Evolutionary conservation across 2,797 vertebrate species (phyloP).

Genomic region (Sciaenops ocellatus): DNA sequence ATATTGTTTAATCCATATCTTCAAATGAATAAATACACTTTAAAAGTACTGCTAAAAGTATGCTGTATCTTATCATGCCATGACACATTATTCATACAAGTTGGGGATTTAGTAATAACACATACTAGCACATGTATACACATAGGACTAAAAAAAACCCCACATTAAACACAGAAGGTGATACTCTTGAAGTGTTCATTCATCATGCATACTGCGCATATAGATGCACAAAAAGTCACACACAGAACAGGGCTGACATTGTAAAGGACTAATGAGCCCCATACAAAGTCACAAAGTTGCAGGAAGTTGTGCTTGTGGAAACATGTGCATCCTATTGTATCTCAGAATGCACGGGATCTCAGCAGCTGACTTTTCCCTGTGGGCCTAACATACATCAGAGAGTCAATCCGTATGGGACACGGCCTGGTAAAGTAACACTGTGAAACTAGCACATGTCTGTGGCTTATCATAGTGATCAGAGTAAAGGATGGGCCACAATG

Average conservation of each 20-base stretch:
- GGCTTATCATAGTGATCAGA: conserved; percentile 50
- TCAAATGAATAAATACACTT: neutral
- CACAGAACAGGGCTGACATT: conserved; percentile 13
- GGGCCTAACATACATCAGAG: conserved; percentile 26
- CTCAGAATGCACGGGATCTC: conserved; percentile 44
- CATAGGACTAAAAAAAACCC: conserved; percentile 2
- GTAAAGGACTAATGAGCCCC: conserved; percentile 56
- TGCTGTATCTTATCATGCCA: neutral
- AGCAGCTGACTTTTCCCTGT: conserved; percentile 27
- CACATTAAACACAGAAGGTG: neutral
- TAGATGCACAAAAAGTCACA: conserved; percentile 11
- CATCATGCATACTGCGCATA: neutral
- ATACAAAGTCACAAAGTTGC: conserved; percentile 51
- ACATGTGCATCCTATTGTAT: conserved; percentile 72
- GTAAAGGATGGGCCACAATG: conserved; percentile 8
- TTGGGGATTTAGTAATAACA: neutral
- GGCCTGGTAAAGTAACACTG: conserved; percentile 47
- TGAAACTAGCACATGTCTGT: conserved; percentile 44
- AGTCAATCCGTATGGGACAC: conserved; percentile 40
- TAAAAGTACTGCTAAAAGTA: neutral
- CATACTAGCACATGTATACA: neutral
- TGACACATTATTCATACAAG: conserved; percentile 4
- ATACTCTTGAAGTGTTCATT: conserved; percentile 20
- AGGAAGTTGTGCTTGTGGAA: conserved; percentile 54
- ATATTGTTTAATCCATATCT: neutral